Evolutionary conservation across 2,888 invertebrate species (phyloP).

Genomic region (Gibbula magus): DNA sequence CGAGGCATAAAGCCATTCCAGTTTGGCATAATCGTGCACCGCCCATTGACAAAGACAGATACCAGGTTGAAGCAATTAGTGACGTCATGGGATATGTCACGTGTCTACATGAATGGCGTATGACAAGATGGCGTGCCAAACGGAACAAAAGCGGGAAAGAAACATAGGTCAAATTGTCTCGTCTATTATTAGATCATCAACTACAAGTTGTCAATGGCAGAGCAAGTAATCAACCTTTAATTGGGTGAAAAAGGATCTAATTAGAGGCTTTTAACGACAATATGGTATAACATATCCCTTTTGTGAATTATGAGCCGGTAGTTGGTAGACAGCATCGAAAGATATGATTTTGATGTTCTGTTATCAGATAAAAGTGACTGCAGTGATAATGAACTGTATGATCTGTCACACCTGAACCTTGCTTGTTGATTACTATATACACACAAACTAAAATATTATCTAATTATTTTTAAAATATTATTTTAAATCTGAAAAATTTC

Average conservation of each 20-base stretch:
- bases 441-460: too few species aligned
- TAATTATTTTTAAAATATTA: too few species aligned
- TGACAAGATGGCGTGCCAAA: background rate
- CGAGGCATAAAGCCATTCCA: background rate
- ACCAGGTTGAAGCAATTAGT: slow-evolving; percentile 5
- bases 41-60: background rate
- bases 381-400: too few species aligned
- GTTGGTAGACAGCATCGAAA: too few species aligned
- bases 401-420: too few species aligned
- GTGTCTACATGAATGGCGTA: background rate
- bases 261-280: background rate
- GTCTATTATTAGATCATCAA: background rate
- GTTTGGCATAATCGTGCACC: background rate
- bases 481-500: too few species aligned
- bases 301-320: background rate
- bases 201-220: background rate
- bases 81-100: background rate
- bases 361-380: too few species aligned
- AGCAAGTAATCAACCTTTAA: background rate
- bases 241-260: background rate
- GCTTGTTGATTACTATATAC: too few species aligned
- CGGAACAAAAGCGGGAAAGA: background rate
- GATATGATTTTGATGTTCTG: too few species aligned
- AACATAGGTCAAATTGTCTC: slow-evolving; percentile 11
- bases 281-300: background rate